Percentiles rank a stretch among this genome's conserved stretches.
phyloP scores from a whole-genome alignment of 2,888 invertebrate genomes.

The Apoda limacodes region DNA sequence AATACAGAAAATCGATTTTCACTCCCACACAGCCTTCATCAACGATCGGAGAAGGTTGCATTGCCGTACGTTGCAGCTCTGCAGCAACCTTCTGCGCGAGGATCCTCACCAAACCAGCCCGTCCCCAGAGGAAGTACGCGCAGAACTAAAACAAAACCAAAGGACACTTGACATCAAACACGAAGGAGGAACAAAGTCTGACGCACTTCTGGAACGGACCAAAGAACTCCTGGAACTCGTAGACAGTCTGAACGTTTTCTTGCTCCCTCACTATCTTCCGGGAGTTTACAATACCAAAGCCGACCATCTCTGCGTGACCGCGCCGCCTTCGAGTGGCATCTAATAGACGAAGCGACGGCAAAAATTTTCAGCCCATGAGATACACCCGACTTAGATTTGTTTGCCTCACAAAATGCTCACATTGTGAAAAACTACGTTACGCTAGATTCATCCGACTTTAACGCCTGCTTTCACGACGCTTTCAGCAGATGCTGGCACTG shows the following conservation, averaged over 20 bases:
- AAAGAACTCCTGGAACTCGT: conserved; percentile 8
- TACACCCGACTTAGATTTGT: conserved; percentile 19
- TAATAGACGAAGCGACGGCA: conserved; percentile 8
- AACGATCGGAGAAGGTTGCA: too few relatives aligned
- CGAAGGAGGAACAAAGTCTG: conserved; percentile 21
- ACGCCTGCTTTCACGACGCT: too few relatives aligned
- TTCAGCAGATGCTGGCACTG: conserved; percentile 11
- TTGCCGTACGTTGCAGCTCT: too few relatives aligned
- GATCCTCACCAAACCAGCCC: too few relatives aligned
- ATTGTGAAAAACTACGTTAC: conserved; percentile 18
- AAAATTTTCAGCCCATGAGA: conserved; percentile 18
- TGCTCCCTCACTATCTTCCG: conserved; percentile 18
- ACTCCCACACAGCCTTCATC: too few relatives aligned
- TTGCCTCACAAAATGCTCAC: conserved; percentile 17
- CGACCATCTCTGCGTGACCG: conserved; percentile 15
- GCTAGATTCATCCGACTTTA: conserved; percentile 15
- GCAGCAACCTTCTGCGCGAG: too few relatives aligned
- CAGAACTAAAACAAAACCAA: conserved; percentile 23
- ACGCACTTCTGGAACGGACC: conserved; percentile 13
- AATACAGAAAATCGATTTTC: too few relatives aligned
- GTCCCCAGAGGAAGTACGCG: too few relatives aligned
- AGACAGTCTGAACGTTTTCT: conserved; percentile 12
- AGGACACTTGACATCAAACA: conserved; percentile 19
- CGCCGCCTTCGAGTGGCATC: conserved; percentile 18
- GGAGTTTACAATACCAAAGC: conserved; percentile 19